These are phyloP conservation scores for Drosophila burlai DNA, from an alignment of 1,140 invertebrate genomes.

Conservation along the genomic window DNA sequence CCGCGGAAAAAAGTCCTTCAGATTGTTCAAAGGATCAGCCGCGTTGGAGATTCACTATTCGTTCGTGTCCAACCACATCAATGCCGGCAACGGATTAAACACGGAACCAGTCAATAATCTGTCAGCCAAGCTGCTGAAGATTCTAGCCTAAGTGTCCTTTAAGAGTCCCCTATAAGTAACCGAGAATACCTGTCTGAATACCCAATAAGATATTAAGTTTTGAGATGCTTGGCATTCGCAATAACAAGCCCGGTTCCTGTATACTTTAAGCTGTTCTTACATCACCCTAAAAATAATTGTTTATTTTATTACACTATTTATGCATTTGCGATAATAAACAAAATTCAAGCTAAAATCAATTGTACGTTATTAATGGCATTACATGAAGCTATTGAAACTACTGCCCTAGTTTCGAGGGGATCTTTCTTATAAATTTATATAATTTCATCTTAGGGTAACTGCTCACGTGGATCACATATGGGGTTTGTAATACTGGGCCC, in stretches of 20 bases:
- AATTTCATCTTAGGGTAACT: constrained; percentile 11
- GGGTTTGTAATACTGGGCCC: constrained; percentile 23
- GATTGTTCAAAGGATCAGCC: background rate
- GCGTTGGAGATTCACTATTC: constrained; percentile 18
- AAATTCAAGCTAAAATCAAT: constrained; percentile 20
- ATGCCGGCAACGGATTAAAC: constrained; percentile 17
- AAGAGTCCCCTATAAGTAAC: background rate
- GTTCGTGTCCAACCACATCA: background rate
- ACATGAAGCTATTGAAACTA: constrained; percentile 10
- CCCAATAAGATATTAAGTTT: constrained; percentile 2
- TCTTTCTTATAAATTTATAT: constrained; percentile 14
- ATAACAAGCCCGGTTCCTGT: constrained; percentile 9
- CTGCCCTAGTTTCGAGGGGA: constrained; percentile 23
- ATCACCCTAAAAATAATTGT: background rate
- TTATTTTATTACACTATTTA: background rate
- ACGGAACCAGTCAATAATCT: constrained; percentile 62
- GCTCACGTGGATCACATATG: background rate
- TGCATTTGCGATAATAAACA: constrained; percentile 21
- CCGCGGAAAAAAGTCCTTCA: background rate
- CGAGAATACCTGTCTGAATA: background rate
- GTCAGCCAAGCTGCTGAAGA: constrained; percentile 62
- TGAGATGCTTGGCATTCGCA: background rate
- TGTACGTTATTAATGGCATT: constrained; percentile 15
- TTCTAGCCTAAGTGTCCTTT: constrained; percentile 45
- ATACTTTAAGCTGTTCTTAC: constrained; percentile 12